phyloP scores from a whole-genome alignment of 2,797 vertebrate species.

The Phylloscopus collybita region DNA sequence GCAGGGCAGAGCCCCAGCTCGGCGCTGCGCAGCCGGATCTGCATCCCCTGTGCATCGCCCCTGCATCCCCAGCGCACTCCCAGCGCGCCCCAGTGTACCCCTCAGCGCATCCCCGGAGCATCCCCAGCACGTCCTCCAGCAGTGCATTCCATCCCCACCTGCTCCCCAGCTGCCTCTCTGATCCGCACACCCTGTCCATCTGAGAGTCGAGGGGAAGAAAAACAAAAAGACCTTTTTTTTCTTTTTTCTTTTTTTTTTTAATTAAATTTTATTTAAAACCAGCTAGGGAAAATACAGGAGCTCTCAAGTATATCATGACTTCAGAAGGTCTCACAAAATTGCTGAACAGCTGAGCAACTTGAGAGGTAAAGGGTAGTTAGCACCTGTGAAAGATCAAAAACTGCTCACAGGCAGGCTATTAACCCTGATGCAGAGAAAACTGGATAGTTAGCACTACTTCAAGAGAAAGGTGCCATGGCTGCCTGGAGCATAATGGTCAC shows the following conservation, averaged over 20 bases:
- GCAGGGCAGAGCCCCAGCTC: constrained; percentile 42
- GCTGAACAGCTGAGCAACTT: not conserved
- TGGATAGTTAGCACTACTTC: not conserved
- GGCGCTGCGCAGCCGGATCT: not conserved
- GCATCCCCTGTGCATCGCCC: not conserved
- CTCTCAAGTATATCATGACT: not conserved
- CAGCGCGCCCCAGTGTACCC: too few species aligned
- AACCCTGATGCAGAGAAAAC: not conserved
- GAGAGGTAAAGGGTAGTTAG: not conserved
- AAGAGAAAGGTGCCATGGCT: not conserved
- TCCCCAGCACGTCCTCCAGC: not conserved
- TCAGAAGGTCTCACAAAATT: not conserved
- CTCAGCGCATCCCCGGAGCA: too few species aligned
- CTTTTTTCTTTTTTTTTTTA: accelerated
- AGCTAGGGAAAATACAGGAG: not conserved
- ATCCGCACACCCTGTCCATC: accelerated
- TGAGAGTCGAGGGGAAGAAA: not conserved
- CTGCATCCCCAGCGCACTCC: accelerated
- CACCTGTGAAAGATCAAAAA: not conserved
- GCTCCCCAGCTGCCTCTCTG: accelerated
- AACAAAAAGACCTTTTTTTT: accelerated
- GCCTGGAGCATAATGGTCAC: not conserved
- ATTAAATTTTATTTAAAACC: not conserved
- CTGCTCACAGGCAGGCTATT: not conserved
- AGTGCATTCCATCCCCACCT: not conserved